Evolutionary conservation across 2,113 vertebrate genomes (phyloP), one percentile per base, ranked within the genome.

Genomic region (Halcyon senegalensis): DNA sequence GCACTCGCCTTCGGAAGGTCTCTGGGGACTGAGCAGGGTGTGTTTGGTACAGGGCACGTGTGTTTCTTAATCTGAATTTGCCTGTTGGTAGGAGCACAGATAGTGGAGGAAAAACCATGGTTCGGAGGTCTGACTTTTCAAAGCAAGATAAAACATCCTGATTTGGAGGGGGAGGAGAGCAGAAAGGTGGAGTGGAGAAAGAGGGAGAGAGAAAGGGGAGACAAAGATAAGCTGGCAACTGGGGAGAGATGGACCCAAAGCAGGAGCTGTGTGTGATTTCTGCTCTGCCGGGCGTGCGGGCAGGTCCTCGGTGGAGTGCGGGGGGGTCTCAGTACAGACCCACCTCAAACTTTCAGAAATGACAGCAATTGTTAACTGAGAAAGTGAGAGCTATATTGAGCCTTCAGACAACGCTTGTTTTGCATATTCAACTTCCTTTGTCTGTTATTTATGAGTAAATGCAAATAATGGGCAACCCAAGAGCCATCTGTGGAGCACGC

Each of bases 361-460:
- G 7, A 10, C 0, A 3, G 15, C 1, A 2, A 24, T 56, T 1
- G 1, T 37, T 62, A 43, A 55, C 73, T 43, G 21, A n/a, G 70
- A 16, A 60, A 59, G 39, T 17, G n/a, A 31, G 27, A 35, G n/a
- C 35, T 73, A 14, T 37, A 21, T 7, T 43, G 51, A 82, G 41
- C 59, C 5, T 37, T 55, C 41, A 23, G 72, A 48, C 53, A 72
- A 67, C 15, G 4, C 9, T 18, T 6, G 58, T 33, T 87, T 79
- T 67, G 73, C 55, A 8, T 67, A 25, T 55, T 37, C 72, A 31
- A 15, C 51, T 83, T 72, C 72, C 66, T 46, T 39, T 64, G 56
- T 86, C 43, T 86, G 28, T 67, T 46, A 43, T 4, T 37, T 33
- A 15, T 17, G 35, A 30, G 28, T 18, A 31, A 44, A n/a, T 44